Percentiles rank a stretch among this genome's conserved stretches.
Evolutionary conservation across 1,140 invertebrate genomes (phyloP).

Genomic region (Zaprionus taronus): DNA sequence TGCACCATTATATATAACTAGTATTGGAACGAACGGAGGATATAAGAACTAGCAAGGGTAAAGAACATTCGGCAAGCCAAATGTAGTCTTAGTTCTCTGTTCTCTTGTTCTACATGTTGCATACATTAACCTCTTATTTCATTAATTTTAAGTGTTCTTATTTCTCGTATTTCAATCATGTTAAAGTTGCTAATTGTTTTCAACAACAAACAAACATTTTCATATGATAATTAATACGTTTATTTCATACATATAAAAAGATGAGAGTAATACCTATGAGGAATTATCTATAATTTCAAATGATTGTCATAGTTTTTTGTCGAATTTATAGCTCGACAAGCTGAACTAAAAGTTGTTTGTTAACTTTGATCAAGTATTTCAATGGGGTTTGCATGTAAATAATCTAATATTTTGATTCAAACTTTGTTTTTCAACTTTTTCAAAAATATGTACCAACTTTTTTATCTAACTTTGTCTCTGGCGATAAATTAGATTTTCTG

Average conservation of each 20-base stretch:
- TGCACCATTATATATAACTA: no score
- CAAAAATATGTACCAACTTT: slow-evolving; percentile 5
- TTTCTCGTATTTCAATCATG: not conserved
- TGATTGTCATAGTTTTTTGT: not conserved
- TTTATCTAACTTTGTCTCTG: slow-evolving; percentile 5
- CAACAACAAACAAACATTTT: not conserved
- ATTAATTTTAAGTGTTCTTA: not conserved
- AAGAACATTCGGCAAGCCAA: no score
- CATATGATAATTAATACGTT: no score
- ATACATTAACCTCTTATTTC: no score
- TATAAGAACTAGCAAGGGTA: no score
- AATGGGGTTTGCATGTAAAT: slow-evolving; percentile 1
- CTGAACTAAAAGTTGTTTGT: not conserved
- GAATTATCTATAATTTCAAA: not conserved
- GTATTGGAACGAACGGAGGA: no score
- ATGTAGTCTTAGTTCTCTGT: no score
- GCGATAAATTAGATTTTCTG: slow-evolving; percentile 8
- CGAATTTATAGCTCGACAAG: not conserved
- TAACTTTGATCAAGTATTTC: slow-evolving; percentile 1
- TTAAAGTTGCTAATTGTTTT: not conserved
- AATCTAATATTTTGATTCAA: slow-evolving; percentile 10
- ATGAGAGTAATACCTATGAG: no score
- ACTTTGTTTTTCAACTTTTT: slow-evolving; percentile 7
- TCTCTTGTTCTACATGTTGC: no score
- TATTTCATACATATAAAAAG: no score